Percentiles rank a stretch among this genome's conserved stretches.
Evolutionary conservation across 2,113 vertebrate species (phyloP).

Genomic region (Aramus guarauna): DNA sequence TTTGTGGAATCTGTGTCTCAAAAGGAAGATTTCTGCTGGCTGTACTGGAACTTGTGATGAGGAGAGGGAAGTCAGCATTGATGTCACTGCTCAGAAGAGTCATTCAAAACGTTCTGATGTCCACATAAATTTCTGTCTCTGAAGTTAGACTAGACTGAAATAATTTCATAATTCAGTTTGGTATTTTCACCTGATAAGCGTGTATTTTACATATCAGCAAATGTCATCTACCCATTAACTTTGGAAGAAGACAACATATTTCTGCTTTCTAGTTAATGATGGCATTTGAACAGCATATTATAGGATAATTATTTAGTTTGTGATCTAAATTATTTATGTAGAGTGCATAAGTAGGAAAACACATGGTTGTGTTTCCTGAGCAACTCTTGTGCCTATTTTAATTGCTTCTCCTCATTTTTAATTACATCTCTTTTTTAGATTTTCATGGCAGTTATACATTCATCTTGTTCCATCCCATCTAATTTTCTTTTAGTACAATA

Average conservation of each 20-base stretch:
- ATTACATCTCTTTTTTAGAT: not conserved
- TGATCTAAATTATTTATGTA: conserved; percentile 42
- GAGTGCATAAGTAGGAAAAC: conserved; percentile 18
- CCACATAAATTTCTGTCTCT: not conserved
- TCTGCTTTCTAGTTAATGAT: conserved; percentile 19
- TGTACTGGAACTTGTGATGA: not conserved
- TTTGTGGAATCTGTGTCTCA: not conserved
- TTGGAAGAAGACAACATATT: not conserved
- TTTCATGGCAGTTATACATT: not conserved
- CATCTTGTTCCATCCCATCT: not conserved
- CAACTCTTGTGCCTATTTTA: not conserved
- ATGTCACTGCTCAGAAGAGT: not conserved
- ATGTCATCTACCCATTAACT: conserved; percentile 25
- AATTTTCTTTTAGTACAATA: not conserved
- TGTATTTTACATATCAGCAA: conserved; percentile 19
- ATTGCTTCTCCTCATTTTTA: conserved; percentile 2
- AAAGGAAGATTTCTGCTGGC: not conserved
- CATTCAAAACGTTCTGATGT: not conserved
- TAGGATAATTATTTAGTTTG: conserved; percentile 36
- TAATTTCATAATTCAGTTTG: conserved; percentile 16
- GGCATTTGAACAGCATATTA: conserved; percentile 38
- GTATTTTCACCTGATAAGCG: not conserved
- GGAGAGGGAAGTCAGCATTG: not conserved
- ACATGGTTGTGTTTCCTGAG: conserved; percentile 32
- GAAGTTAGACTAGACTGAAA: not conserved